These are phyloP conservation scores for Drosophila affinis DNA, from an alignment of 2,888 invertebrate species.

Conservation along the genomic window DNA sequence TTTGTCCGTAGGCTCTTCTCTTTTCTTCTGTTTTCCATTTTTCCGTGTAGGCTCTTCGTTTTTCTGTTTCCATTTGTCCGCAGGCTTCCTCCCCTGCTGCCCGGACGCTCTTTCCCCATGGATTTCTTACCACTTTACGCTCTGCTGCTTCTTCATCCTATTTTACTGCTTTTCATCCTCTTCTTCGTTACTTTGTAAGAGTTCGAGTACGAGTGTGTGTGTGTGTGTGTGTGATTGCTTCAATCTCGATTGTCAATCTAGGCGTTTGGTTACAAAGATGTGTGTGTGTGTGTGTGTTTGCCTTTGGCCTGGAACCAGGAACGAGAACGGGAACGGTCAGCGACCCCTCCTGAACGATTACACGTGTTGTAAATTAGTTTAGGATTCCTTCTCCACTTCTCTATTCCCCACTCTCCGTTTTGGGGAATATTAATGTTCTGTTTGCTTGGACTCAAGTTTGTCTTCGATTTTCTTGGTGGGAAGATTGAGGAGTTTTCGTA, in stretches of 20 bases:
- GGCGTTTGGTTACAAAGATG: slow-evolving; percentile 62
- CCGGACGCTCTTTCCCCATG: slow-evolving; percentile 16
- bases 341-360: slow-evolving; percentile 64
- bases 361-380: slow-evolving; percentile 78
- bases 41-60: slow-evolving; percentile 38
- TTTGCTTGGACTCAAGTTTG: slow-evolving; percentile 44
- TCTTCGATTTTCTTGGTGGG: background rate
- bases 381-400: slow-evolving; percentile 55
- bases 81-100: slow-evolving; percentile 23
- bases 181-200: slow-evolving; percentile 16
- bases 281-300: slow-evolving; percentile 28
- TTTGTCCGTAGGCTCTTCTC: slow-evolving; percentile 20
- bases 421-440: slow-evolving; percentile 62
- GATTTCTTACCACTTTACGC: slow-evolving; percentile 70
- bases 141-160: slow-evolving; percentile 48
- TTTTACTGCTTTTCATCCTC: slow-evolving; percentile 1
- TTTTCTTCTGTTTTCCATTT: slow-evolving; percentile 15
- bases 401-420: slow-evolving; percentile 5
- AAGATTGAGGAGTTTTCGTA: background rate
- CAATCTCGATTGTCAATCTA: slow-evolving; percentile 76
- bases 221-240: slow-evolving; percentile 57
- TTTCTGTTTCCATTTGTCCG: slow-evolving; percentile 18
- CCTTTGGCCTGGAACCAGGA: slow-evolving; percentile 50
- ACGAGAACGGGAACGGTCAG: slow-evolving; percentile 59
- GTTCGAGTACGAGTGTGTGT: slow-evolving; percentile 13